Base-by-base conservation (phyloP, 2,113 vertebrate genomes). In the Peromyscus californicus region DNA sequence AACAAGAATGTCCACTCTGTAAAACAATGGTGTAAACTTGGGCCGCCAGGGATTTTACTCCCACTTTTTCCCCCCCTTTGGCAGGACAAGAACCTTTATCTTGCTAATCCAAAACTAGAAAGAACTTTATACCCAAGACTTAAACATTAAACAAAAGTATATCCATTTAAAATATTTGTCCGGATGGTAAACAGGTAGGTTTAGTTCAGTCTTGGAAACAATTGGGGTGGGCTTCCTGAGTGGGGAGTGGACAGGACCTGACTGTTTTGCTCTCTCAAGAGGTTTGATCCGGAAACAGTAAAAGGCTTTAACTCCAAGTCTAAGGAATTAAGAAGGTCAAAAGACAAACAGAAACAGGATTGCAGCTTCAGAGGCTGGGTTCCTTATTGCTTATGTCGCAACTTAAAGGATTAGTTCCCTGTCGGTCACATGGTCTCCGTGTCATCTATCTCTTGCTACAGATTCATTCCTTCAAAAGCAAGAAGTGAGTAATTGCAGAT, bases 401-500 rank as follows among this genome's bases (percentile, higher is more conserved):
- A 5, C 67, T 90, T 65, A 85, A 94, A 76, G 96, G 3, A 84
- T 95, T 96, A 92, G n/a, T 80, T 96, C 94, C 61, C 57, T 79
- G 48, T 39, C 84, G 33, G 51, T 70, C 80, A 54, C 5, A 89
- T 94, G 97, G 74, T 78, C 90, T 93, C 36, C 5, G 9, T 90
- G 39, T 48, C n/a, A 39, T 65, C 17, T 87, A 57, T 95, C 95
- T 15, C 10, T 36, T 57, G 61, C 82, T 96, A 80, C 84, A 45
- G 72, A 87, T 70, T 82, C 31, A 72, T 89, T 94, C 93, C 96
- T 98, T 96, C 93, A 98, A 79, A 98, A 95, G 99, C 98, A 99
- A 98, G 99, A 99, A 98, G 96, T 94, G 92, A 98, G 98, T 91
- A 97, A 95, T 57, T 97, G 90, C 95, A 98, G 97, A 98, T 98